Evolutionary conservation across 2,888 invertebrate species (phyloP), one percentile per base, ranked within the genome.

Genomic region (Halictus ligatus): DNA sequence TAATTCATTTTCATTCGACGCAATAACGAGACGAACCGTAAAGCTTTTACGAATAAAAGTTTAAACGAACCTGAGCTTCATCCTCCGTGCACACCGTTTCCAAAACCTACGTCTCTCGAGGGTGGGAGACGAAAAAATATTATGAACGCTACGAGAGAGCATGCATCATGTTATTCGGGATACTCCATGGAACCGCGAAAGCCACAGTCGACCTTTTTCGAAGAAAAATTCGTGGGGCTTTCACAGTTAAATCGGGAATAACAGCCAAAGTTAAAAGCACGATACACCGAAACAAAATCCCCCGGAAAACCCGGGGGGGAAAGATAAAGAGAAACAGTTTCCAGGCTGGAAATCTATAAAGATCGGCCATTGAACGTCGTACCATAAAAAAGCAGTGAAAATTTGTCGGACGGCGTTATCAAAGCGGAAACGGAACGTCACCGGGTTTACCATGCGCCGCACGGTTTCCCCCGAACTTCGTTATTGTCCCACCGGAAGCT

Each of bases 391-490:
- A 35, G 8, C 29, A 64, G 64, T 35, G 64, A 64, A 69, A 69
- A 69, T 69, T 69, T 35, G 40, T 69, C 21, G 69, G 29, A 67
- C 18, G 2, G 40, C 5, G 40, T 71, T 43, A 71, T 43, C 71
- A 71, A 71, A 71, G 5, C 43, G 21, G 71, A 71, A 71, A 71
- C 21, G n/a, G 13, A 71, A 69, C 69, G 69, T 69, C 40, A 69
- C 35, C 69, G 40, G 40, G 43, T 71, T 71, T 40, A 71, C 40
- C 71, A 43, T 71, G 13, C 10, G 71, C 71, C 12, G n/a, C 13
- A 40, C 43, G 13, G 69, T 40, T 69, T 35, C 43, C 12, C 6
- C 12, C 21, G 79, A 81, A 69, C 21, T 60, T 40, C 48, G 67
- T 74, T 40, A 58, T 69, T 74, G 21, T 48, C 35, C 58, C 40